phyloP scores from a whole-genome alignment of 2,113 vertebrate genomes.

The Bucco capensis region DNA sequence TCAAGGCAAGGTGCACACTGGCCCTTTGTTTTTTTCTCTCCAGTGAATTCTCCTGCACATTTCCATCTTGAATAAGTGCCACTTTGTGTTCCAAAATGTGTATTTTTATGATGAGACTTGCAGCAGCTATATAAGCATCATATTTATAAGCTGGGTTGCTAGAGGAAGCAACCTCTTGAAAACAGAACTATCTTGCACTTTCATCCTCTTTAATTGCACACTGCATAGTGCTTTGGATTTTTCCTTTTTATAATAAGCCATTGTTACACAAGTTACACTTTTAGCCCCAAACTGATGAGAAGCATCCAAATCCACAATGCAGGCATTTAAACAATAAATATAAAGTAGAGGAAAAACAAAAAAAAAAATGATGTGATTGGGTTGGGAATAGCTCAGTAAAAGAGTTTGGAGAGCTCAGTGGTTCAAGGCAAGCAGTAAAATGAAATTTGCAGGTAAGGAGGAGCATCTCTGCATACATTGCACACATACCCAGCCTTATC shows the following conservation, averaged over 20 bases:
- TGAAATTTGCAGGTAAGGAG: background rate
- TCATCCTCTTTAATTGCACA: background rate
- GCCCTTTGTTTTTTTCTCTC: background rate
- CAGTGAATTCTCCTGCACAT: background rate
- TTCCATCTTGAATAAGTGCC: background rate
- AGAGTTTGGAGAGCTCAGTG: background rate
- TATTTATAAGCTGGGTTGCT: background rate
- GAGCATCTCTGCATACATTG: background rate
- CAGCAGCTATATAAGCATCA: background rate
- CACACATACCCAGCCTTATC: background rate
- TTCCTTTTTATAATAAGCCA: background rate
- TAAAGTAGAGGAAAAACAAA: background rate
- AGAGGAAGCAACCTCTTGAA: background rate
- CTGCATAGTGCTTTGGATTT: background rate
- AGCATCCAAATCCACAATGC: background rate
- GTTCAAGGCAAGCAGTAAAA: background rate
- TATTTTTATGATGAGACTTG: background rate
- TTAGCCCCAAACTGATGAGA: background rate
- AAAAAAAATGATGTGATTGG: background rate
- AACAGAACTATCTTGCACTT: background rate
- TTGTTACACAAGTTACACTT: background rate
- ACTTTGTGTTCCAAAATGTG: background rate
- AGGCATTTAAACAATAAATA: background rate
- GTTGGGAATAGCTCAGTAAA: background rate
- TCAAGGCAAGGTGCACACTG: background rate